Evolutionary conservation across 2,888 invertebrate genomes (phyloP), one percentile per base, ranked within the genome.

Genomic region (Dioctria linearis): DNA sequence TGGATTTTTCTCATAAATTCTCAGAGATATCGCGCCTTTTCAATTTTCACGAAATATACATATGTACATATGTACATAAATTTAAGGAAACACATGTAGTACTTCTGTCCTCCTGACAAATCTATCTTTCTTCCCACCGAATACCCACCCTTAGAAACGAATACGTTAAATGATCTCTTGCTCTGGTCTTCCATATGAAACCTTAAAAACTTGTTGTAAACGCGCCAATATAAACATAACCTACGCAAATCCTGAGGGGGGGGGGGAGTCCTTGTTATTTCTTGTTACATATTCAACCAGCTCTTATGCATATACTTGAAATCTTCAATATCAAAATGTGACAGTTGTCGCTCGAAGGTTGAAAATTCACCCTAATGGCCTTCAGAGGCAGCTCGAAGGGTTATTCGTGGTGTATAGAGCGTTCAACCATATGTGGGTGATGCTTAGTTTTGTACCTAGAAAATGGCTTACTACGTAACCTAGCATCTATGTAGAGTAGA

Each of bases 311-410:
- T 13, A 46, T 6, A 67, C 4, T 67, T 42, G 8, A 67, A 46
- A 67, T 67, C 49, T 43, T 25, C 43, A 9, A 25, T 25, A 43
- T 67, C 25, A 42, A 67, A 66, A 66, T 40, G 67, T 67, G 46
- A 25, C 46, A 43, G 67, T 46, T n/a, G 67, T 42, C 25, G 46
- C 13, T 5, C n/a, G 25, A 43, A 13, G 46, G 13, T 46, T n/a
- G 9, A 46, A 46, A 42, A n/a, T 67, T 67, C 43, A 67, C 46
- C 25, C 42, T 67, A 67, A 49, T 67, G 46, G 43, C 67, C 46
- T 46, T 46, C 42, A 49, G 67, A 25, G 25, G 61, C 9, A 25
- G 25, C 25, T 25, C 4, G 25, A 66, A 66, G 5, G 42, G n/a
- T 46, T 46, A 46, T 46, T 8, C 46, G 46, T 46, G 66, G 3